Evolutionary conservation across 2,113 vertebrate species (phyloP), one percentile per base, ranked within the genome.

Genomic region (Brachypodius melanocephalos): DNA sequence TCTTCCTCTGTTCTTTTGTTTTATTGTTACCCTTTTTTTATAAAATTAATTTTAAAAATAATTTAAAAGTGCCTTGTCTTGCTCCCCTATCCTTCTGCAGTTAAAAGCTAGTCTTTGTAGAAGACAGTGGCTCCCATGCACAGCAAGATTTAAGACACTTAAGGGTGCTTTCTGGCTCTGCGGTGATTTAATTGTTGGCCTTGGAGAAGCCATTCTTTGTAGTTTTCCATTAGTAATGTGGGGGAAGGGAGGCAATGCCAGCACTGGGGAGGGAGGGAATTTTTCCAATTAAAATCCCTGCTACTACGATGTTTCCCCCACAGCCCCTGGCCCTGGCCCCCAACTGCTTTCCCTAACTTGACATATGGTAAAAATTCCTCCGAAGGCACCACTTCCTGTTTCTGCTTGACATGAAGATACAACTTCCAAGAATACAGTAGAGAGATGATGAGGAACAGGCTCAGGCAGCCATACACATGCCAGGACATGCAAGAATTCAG

Each of bases 361-460:
- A 95, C 96, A 96, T 95, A 94, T 94, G 95, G 94, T 95, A 87
- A 74, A 88, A 95, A 96, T 96, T 96, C 91, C 73, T 96, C 85
- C 68, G 49, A 91, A 96, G 91, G 82, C 93, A 86, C 46, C 7
- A 0, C 90, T 97, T 97, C 95, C 94, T 96, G 82, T 94, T 95
- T 91, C 94, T 95, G 89, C 88, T 91, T 93, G 88, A 96, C 94
- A 91, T 84, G 63, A 59, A 88, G 93, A 91, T 88, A 71, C 63
- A 93, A 91, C 85, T 94, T 97, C 94, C 94, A 95, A 95, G 91
- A 93, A 90, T 88, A 93, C 85, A 94, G 94, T 94, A 59, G 85
- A 88, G 67, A 67, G 40, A 91, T 95, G 94, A 96, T 94, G 91
- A 96, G 68, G 88, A 96, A 91, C 93, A 96, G 94, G 71, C 67